A percentile compares a stretch with the other conserved stretches of the same genome.
phyloP scores from a whole-genome alignment of 1,140 invertebrate genomes.

The Metaphire vulgaris region DNA sequence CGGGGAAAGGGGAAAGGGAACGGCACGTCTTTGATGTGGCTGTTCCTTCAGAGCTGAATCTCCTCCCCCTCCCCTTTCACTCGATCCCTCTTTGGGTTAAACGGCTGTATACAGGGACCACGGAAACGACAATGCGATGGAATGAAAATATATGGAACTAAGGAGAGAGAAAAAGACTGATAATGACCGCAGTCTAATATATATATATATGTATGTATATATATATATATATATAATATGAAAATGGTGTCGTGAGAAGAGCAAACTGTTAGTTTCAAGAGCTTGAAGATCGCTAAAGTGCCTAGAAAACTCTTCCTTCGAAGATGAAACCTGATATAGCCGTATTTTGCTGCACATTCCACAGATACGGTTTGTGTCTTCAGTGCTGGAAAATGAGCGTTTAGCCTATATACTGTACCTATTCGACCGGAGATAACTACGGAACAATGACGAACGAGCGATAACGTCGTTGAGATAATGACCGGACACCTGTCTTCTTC shows the following conservation, averaged over 20 bases:
- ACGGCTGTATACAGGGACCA: neutral
- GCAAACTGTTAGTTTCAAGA: too few relatives aligned
- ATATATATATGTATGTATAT: neutral
- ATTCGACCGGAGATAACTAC: neutral
- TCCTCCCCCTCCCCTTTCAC: neutral
- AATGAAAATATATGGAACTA: neutral
- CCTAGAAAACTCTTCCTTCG: neutral
- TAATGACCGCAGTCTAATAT: neutral
- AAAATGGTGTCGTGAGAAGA: too few relatives aligned
- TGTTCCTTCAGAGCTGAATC: neutral
- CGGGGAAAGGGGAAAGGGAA: neutral
- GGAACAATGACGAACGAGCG: neutral
- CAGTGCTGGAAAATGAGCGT: too few relatives aligned
- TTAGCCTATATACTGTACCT: neutral
- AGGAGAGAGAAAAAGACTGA: neutral
- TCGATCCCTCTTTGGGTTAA: neutral
- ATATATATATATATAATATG: neutral
- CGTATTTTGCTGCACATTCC: neutral
- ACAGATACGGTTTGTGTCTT: neutral
- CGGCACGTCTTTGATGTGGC: neutral
- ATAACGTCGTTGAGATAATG: neutral
- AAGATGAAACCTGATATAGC: neutral
- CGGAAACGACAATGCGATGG: neutral
- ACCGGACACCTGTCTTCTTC: constrained; percentile 1
- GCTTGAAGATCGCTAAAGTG: too few relatives aligned